A percentile compares a stretch with the other conserved stretches of the same genome.
phyloP scores from a whole-genome alignment of 2,113 vertebrate species.

The Toxostoma redivivum region DNA sequence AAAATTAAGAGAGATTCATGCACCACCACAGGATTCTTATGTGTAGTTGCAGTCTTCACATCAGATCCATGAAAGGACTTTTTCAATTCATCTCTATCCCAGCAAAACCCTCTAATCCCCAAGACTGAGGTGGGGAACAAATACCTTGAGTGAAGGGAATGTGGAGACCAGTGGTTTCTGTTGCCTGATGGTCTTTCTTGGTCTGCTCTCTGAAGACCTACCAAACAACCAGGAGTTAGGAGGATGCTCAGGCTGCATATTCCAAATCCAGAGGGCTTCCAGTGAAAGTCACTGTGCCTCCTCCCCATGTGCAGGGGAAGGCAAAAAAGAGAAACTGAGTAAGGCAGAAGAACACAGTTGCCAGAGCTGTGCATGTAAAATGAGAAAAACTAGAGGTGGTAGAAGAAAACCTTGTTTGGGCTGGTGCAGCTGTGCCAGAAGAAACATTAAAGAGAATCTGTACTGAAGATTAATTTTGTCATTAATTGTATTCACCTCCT shows the following conservation, averaged over 20 bases:
- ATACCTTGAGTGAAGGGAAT: not conserved
- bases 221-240: not conserved
- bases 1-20: not conserved
- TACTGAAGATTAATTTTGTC: not conserved
- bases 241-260: not conserved
- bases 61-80: not conserved
- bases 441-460: not conserved
- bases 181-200: not conserved
- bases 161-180: not conserved
- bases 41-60: not conserved
- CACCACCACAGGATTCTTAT: not conserved
- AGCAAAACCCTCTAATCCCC: not conserved
- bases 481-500: not conserved
- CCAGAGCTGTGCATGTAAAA: not conserved
- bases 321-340: not conserved
- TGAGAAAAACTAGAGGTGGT: not conserved
- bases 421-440: not conserved
- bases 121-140: not conserved
- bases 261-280: not conserved
- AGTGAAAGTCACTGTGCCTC: accelerated
- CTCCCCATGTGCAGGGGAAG: not conserved
- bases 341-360: not conserved
- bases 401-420: not conserved
- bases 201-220: not conserved
- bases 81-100: not conserved